Evolutionary conservation across 2,113 vertebrate species (phyloP).

Genomic region (Sinocyclocheilus rhinocerous): DNA sequence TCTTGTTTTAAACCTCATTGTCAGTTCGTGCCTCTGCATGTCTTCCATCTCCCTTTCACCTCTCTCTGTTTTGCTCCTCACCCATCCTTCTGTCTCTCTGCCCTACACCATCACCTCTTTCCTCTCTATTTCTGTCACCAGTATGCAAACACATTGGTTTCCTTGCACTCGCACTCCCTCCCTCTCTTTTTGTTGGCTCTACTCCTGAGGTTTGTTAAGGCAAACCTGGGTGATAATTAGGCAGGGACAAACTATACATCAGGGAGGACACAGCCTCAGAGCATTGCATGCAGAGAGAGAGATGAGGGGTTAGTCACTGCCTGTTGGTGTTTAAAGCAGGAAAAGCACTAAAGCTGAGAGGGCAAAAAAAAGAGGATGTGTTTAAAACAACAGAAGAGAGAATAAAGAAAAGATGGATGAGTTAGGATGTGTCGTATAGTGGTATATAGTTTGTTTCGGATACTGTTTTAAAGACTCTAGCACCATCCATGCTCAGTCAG

Average conservation of each 20-base stretch:
- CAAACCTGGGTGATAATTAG: constrained; percentile 65
- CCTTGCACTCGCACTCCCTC: neutral
- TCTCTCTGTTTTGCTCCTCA: constrained; percentile 3
- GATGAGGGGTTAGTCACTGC: constrained; percentile 17
- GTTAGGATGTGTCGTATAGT: neutral
- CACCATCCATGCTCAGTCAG: neutral
- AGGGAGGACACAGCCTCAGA: constrained; percentile 52
- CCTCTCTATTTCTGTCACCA: constrained; percentile 31
- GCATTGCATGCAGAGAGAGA: constrained; percentile 37
- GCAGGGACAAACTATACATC: constrained; percentile 58
- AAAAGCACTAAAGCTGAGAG: constrained; percentile 37
- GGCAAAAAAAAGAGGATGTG: constrained; percentile 29
- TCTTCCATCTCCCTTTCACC: constrained; percentile 27
- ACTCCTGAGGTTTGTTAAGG: constrained; percentile 61
- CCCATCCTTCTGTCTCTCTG: constrained; percentile 37
- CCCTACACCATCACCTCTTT: constrained; percentile 8
- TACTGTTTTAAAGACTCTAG: neutral
- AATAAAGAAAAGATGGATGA: neutral
- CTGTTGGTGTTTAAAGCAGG: constrained; percentile 33
- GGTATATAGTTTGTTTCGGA: neutral
- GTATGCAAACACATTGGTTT: constrained; percentile 21
- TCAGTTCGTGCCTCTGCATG: constrained; percentile 50
- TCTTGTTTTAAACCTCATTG: constrained; percentile 59
- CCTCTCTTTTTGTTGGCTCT: constrained; percentile 42
- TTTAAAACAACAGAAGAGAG: constrained; percentile 24